Evolutionary conservation across 2,113 vertebrate species (phyloP), one percentile per base, ranked within the genome.

Genomic region (Acanthochromis polyacanthus): DNA sequence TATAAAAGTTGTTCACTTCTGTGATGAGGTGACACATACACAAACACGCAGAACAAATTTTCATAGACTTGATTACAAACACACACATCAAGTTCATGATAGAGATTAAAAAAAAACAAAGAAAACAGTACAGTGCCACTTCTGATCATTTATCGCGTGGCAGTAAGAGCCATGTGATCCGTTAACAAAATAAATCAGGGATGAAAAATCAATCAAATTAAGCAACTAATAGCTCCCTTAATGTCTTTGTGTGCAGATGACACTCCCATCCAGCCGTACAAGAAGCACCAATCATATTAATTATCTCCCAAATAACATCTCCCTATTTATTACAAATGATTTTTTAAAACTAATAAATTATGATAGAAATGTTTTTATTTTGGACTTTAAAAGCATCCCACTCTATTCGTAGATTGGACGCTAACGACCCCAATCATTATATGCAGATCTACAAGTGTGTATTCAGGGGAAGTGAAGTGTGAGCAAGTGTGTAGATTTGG

Each of bases 121-220:
- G 52, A 80, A 25, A 80, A 46, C 32, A n/a, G 4, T 9, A 28
- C 2, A 56, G 45, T n/a, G 22, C 7, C 32, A 67, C n/a, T 20
- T 60, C 46, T 59, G 14, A 74, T 61, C 22, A 32, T 58, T 63
- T 70, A 61, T 17, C 17, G 36, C 45, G 23, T 69, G 60, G 64
- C 50, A 80, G 58, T 67, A 55, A 73, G 75, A 90, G 73, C 88
- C 74, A 80, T 85, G 75, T 84, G 85, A 87, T 80, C 25, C 30
- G 61, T 71, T 84, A 85, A 88, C 69, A 58, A 82, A 90, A 89
- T 87, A 86, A 92, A 93, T 92, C 91, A 91, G 55, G 81, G 82
- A 78, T 89, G 88, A 93, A 93, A 90, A 85, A 93, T 93, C 84
- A 87, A 87, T 91, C 89, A 92, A 92, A 93, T 93, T 80, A 92